Percentiles rank a stretch among this genome's conserved stretches.
phyloP scores from a whole-genome alignment of 2,888 invertebrate genomes.

The Ferrisia virgata region DNA sequence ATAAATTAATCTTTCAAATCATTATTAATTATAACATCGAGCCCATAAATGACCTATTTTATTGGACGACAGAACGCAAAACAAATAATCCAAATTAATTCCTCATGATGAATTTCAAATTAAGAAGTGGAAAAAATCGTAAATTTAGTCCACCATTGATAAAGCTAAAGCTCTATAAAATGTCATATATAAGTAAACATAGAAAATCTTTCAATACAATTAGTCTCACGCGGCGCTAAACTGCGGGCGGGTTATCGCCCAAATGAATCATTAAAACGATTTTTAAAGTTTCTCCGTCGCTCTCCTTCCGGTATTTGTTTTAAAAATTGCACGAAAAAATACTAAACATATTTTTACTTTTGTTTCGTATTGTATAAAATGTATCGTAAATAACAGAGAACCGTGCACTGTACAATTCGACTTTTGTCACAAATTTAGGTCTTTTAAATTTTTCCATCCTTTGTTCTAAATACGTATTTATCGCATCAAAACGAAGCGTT shows the following conservation, averaged over 20 bases:
- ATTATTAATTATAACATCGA: background rate
- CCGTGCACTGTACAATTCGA: background rate
- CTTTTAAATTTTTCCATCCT: background rate
- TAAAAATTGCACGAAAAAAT: background rate
- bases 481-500: background rate
- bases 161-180: conserved; percentile 11
- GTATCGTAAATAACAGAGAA: background rate
- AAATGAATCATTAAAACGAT: conserved; percentile 36
- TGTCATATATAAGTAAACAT: conserved; percentile 18
- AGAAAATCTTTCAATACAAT: conserved; percentile 40
- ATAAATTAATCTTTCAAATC: background rate
- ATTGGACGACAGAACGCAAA: background rate
- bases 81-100: conserved; percentile 6
- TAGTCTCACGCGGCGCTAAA: conserved; percentile 17
- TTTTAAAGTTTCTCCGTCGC: background rate
- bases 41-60: background rate
- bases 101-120: conserved; percentile 19
- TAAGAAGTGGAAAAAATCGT: background rate
- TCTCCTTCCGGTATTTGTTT: conserved; percentile 13
- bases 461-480: background rate
- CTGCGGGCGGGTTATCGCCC: conserved; percentile 1
- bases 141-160: conserved; percentile 4
- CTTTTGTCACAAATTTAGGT: background rate
- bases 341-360: background rate
- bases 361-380: background rate